Conservation (phyloP, 2,888 invertebrate genomes). For the Spialia ferax region DNA sequence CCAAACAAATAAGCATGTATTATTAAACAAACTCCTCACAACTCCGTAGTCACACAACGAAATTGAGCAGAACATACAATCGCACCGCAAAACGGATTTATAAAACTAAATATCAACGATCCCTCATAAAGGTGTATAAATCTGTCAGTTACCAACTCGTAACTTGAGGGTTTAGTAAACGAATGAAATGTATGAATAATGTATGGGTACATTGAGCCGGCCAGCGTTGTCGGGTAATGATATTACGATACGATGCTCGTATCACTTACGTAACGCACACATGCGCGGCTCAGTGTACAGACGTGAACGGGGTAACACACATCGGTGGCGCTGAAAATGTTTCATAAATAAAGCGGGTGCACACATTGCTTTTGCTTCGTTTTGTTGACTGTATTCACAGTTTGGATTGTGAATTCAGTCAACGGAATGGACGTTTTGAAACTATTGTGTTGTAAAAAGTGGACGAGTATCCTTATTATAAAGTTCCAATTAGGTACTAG, state of each 20-base stretch:
- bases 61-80: constrained; percentile 20
- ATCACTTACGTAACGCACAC: constrained; percentile 47
- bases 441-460: neutral
- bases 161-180: constrained; percentile 60
- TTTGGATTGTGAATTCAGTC: constrained; percentile 16
- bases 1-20: neutral
- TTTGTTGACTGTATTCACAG: constrained; percentile 20
- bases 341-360: constrained; percentile 27
- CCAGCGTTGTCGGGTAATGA: constrained; percentile 54
- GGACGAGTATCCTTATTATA: neutral
- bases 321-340: constrained; percentile 21
- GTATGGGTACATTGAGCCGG: constrained; percentile 53
- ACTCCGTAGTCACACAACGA: constrained; percentile 5
- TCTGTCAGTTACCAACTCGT: constrained; percentile 56
- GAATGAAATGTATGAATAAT: constrained; percentile 69
- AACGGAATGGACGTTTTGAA: constrained; percentile 7
- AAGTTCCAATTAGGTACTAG: too few relatives aligned
- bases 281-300: neutral
- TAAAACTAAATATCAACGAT: constrained; percentile 38
- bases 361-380: constrained; percentile 16
- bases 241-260: constrained; percentile 53
- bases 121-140: constrained; percentile 49
- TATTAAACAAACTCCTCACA: neutral
- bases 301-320: constrained; percentile 23
- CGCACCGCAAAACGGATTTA: constrained; percentile 27